Evolutionary conservation across 2,888 invertebrate genomes (phyloP), one percentile per base, ranked within the genome.

Genomic region (Drosophila quinaria): DNA sequence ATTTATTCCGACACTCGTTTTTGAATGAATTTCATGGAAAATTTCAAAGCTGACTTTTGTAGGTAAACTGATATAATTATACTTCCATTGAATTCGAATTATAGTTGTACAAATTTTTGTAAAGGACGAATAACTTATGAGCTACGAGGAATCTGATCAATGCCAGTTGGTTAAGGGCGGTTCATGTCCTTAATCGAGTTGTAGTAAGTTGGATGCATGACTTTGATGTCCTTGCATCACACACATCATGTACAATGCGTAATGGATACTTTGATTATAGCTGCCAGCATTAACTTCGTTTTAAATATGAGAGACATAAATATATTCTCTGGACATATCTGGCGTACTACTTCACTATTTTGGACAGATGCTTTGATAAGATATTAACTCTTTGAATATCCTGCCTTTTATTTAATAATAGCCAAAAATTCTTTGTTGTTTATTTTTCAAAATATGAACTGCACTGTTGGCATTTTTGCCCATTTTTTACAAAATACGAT

Each of bases 381-480:
- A 41, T 8, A n/a, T 15, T 39, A 39, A 19, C 17, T 22, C 22
- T 44, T 13, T 44, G 8, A 22, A 22, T 44, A 13, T 44, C 3
- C 8, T 6, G 2, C 13, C 8, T 5, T 44, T 25, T 22, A 44
- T 44, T 44, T 44, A 44, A 22, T 44, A 44, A 25, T n/a, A n/a
- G 46, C 35, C 22, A 19, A 70, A 54, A 61, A 61, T 59, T 54
- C 47, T 25, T 22, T 22, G 25, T 33, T 22, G 44, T 11, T 37
- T 47, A 9, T 41, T 51, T 33, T 13, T n/a, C 15, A n/a, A 17
- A 25, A 37, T 29, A 44, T 46, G 42, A n/a, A 50, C 15, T 66
- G 50, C 49, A 41, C 37, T 59, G 47, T 64, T 68, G 69, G 37
- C 56, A 70, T 68, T 70, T 59, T 9, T 56, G 56, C 51, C 55